A percentile compares a stretch with the other conserved stretches of the same genome.
These are phyloP conservation scores for Salticus scenicus DNA, from an alignment of 2,888 invertebrate species.

Conservation along the genomic window DNA sequence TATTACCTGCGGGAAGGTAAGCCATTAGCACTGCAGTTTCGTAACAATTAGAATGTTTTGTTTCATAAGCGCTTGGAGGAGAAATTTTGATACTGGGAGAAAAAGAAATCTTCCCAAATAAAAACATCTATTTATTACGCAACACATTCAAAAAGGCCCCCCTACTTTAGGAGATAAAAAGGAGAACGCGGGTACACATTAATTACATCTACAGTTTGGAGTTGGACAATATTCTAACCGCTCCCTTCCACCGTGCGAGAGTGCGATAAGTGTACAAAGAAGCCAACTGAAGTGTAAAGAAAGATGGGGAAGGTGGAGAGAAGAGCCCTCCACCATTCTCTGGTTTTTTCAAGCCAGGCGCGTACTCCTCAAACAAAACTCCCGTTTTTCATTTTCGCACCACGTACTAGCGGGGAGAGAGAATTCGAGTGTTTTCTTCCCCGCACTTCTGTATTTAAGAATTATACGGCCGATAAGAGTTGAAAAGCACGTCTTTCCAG, in stretches of 20 bases:
- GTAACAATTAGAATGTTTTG: background rate
- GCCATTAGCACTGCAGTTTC: background rate
- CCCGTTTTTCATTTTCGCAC: conserved; percentile 63
- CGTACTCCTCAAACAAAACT: conserved; percentile 64
- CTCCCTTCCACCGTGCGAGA: conserved; percentile 26
- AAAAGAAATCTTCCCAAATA: background rate
- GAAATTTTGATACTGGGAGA: background rate
- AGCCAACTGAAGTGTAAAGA: conserved; percentile 58
- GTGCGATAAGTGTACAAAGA: conserved; percentile 49
- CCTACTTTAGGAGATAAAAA: conserved; percentile 3
- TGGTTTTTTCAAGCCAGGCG: background rate
- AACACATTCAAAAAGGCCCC: background rate
- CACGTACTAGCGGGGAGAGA: conserved; percentile 11
- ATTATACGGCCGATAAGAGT: conserved; percentile 61
- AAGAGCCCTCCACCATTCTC: background rate
- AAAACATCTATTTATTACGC: conserved; percentile 9
- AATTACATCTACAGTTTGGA: conserved; percentile 46
- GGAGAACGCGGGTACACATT: conserved; percentile 31
- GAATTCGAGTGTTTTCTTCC: conserved; percentile 13
- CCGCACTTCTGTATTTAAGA: conserved; percentile 52
- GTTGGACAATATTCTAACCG: conserved; percentile 31
- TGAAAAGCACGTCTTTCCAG: conserved; percentile 30
- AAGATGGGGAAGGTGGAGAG: background rate
- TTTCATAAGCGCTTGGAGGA: background rate
- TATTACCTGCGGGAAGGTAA: background rate